Base-by-base conservation (phyloP, 2,888 invertebrate genomes). In the Pachymerium ferrugineum region DNA sequence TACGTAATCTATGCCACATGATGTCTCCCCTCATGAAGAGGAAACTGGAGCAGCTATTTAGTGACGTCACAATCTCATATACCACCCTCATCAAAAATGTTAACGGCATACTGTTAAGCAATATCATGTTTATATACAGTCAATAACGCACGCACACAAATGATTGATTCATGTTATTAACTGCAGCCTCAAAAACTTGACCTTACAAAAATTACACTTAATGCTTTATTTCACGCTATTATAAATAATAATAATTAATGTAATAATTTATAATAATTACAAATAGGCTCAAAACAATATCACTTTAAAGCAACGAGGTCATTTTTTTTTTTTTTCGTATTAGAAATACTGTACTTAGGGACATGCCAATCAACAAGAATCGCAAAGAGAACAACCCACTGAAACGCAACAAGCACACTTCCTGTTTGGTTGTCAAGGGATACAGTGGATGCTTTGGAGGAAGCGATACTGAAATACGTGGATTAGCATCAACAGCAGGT, bases 341-440 rank as follows among this genome's bases (percentile, higher is more conserved):
- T n/a, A n/a, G n/a, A n/a, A n/a, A n/a, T n/a, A n/a, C n/a, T n/a
- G n/a, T n/a, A n/a, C n/a, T n/a, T n/a, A n/a, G n/a, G n/a, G n/a
- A n/a, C n/a, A n/a, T n/a, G n/a, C n/a, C n/a, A n/a, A n/a, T n/a
- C n/a, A n/a, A n/a, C n/a, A n/a, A n/a, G n/a, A 28, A 62, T 28
- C n/a, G 62, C 22, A 62, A 62, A 62, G 22, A 62, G 62, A 28
- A 54, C 28, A 62, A 28, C 62, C 62, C 62, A 62, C 25, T 28
- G 28, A 62, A 62, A 25, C 62, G 25, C 22, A 47, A 47, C 47
- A 47, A 19, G 47, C 47, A 28, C 62, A 62, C 62, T 62, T 62
- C 62, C 62, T 62, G 62, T 62, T 62, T 62, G 28, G 62, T 62
- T 62, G 28, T 28, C 62, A 62, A 12, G 28, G 62, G 8, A 62